phyloP scores from a whole-genome alignment of 2,797 vertebrate genomes.

The Rhinatrema bivittatum region DNA sequence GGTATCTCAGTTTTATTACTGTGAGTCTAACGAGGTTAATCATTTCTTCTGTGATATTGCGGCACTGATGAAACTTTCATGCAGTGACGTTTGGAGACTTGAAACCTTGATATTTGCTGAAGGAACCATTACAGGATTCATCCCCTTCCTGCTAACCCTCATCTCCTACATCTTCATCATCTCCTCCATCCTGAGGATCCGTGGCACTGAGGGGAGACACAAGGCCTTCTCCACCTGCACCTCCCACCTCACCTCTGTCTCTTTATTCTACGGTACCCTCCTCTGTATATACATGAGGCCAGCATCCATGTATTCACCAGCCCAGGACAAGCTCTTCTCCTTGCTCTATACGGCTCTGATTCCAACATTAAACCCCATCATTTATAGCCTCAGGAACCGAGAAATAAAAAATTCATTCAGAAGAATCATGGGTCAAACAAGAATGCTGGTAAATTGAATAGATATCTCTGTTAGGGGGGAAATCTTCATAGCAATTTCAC shows the following conservation, averaged over 20 bases:
- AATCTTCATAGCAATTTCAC: too few relatives aligned
- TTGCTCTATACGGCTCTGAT: not conserved
- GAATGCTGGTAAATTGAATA: too few relatives aligned
- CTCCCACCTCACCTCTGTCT: constrained; percentile 3
- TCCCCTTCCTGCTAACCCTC: not conserved
- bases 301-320: not conserved
- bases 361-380: constrained; percentile 6
- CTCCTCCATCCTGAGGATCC: not conserved
- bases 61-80: constrained; percentile 6
- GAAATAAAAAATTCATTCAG: constrained; percentile 21
- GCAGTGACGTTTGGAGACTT: not conserved
- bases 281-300: constrained; percentile 2
- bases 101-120: not conserved
- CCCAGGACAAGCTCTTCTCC: not conserved
- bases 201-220: not conserved
- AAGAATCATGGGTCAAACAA: too few relatives aligned
- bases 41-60: constrained; percentile 12
- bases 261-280: not conserved
- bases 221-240: constrained; percentile 15
- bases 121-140: not conserved
- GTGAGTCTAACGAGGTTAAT: not conserved
- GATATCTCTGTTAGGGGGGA: too few relatives aligned
- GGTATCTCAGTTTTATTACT: constrained; percentile 19
- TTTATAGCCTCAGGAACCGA: constrained; percentile 9
- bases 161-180: constrained; percentile 1